Conservation (phyloP, 2,797 vertebrate species). For the Rhincodon typus region DNA sequence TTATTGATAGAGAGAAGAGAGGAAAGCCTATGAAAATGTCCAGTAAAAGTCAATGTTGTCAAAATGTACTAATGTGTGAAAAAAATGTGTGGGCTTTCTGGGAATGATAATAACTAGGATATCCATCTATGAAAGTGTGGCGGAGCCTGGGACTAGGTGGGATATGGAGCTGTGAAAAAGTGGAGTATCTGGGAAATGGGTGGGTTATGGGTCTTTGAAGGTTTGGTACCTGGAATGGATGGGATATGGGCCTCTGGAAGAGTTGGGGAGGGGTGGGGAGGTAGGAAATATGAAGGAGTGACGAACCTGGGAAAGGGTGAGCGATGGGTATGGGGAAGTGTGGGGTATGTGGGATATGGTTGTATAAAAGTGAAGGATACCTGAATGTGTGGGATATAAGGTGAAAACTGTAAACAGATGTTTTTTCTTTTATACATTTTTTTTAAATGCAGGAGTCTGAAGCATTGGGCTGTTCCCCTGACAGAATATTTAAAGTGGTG, state of each 20-base stretch:
- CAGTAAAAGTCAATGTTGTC: not conserved
- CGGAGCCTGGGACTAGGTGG: too few species aligned
- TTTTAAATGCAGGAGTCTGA: constrained; percentile 42
- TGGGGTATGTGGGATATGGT: not conserved
- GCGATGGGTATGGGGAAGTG: not conserved
- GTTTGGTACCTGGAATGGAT: not conserved
- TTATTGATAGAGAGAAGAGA: not conserved
- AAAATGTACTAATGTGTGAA: not conserved
- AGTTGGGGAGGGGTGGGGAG: too few species aligned
- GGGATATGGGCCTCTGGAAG: too few species aligned
- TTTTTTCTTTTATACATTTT: constrained; percentile 37
- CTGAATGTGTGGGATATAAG: not conserved
- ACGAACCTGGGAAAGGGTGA: too few species aligned
- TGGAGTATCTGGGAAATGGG: not conserved
- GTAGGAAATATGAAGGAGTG: too few species aligned
- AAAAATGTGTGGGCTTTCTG: not conserved
- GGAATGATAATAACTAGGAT: not conserved
- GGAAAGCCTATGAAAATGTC: not conserved
- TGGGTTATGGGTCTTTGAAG: not conserved
- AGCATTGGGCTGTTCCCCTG: constrained; percentile 42
- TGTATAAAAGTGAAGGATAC: too few species aligned
- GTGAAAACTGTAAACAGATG: not conserved
- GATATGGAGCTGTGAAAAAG: not conserved
- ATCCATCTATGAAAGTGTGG: not conserved
- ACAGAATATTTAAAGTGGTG: constrained; percentile 71